Base-by-base conservation (phyloP, 2,797 vertebrate species). In the Toxotes lorentzi region DNA sequence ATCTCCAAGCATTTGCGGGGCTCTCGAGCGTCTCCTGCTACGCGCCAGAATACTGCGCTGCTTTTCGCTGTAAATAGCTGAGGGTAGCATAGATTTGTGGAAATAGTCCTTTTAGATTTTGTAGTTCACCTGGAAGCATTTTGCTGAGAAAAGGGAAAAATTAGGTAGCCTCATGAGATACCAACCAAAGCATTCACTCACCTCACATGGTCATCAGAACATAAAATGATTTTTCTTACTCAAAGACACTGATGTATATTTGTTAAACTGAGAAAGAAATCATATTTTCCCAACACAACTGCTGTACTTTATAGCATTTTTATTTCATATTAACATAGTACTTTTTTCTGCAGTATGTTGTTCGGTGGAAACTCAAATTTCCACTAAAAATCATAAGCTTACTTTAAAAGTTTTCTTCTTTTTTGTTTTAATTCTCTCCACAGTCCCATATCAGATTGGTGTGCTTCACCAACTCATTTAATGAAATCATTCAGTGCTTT, bases 131-230 rank as follows among this genome's bases (percentile, higher is more conserved):
- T 77, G 56, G 73, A 88, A 86, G 86, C 78, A 84, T 91, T 90
- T 90, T 84, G 79, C 87, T 80, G 70, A 84, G 76, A 90, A 90
- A 88, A 86, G 84, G 90, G 82, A 86, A 89, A 30, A 79, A 82
- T 73, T 48, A 71, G 78, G 54, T 78, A 81, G 78, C 85, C 80
- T 91, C 76, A 60, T 87, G 83, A 88, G 85, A 90, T 83, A 83
- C 81, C 81, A 92, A 94, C 93, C 92, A 92, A 94, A 94, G 89
- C 90, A 86, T 89, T 78, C 65, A 76, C 77, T 89, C 83, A 76
- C 76, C 72, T 74, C 78, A 58, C 45, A 45, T 61, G 58, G 66
- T 78, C 73, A 51, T 65, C 43, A n/a, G 27, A 48, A 59, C 48
- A 27, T 32, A 32, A 43, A 41, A 43, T 4, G 2, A 54, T 72